These are phyloP conservation scores for Nudaria mundana DNA, from an alignment of 2,888 invertebrate species.

Conservation along the genomic window DNA sequence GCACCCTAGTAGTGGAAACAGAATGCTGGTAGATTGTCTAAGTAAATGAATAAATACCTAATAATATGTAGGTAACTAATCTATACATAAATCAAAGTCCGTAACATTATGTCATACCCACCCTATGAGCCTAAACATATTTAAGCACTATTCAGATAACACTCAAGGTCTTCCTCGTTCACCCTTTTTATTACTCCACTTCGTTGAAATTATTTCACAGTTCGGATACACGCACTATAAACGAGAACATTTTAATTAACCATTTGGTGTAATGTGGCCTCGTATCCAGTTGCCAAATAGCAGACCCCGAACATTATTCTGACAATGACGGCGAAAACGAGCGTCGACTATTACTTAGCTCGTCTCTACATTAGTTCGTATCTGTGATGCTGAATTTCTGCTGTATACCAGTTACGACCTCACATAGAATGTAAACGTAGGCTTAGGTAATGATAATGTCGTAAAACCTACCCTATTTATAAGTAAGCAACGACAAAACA, in stretches of 20 bases:
- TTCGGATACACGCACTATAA: conserved; percentile 32
- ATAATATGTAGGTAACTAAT: no score
- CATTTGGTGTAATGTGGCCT: conserved; percentile 34
- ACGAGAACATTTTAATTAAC: conserved; percentile 42
- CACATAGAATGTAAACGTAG: neutral
- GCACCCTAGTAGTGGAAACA: no score
- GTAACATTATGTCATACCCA: no score
- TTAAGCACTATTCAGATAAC: no score
- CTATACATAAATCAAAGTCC: no score
- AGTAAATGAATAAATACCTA: no score
- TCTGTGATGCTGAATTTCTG: conserved; percentile 22
- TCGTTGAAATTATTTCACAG: conserved; percentile 33
- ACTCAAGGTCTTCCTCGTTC: conserved; percentile 22
- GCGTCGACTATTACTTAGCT: conserved; percentile 25
- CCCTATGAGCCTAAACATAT: no score
- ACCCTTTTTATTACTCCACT: conserved; percentile 31
- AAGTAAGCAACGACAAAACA: no score
- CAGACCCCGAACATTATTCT: conserved; percentile 23
- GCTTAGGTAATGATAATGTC: conserved; percentile 1
- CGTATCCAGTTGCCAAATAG: conserved; percentile 32
- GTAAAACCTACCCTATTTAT: conserved; percentile 2
- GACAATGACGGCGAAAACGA: conserved; percentile 27
- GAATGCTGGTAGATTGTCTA: no score
- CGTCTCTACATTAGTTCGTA: conserved; percentile 18
- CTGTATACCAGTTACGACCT: conserved; percentile 4